Base-by-base conservation (phyloP, 2,113 vertebrate species). In the Pelecanus crispus region DNA sequence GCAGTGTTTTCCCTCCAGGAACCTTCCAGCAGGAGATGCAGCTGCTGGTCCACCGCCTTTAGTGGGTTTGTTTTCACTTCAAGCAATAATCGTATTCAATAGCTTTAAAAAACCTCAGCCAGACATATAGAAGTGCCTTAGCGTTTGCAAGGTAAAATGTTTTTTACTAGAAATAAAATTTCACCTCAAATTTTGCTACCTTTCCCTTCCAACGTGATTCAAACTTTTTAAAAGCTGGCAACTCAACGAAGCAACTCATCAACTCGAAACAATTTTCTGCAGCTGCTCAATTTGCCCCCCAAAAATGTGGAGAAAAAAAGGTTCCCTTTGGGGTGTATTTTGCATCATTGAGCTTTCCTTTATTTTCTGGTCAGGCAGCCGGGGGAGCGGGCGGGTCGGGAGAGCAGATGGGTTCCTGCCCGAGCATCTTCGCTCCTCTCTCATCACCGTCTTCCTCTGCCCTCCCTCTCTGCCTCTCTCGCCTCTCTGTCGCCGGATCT, bases 171-270 rank as follows among this genome's bases (percentile, higher is more conserved):
- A 21, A 75, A 36, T 42, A 19, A 11, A 24, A 71, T 80, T 38
- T n/a, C 22, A 1, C 6, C 58, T 45, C 61, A 6, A 2, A 4
- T 44, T 38, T 72, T 68, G 58, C 44, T 56, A 8, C 55, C 21
- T 58, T 36, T 40, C 50, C 55, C 67, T 82, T 73, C 5, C 0
- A 0, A 6, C 6, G 0, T 0, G 12, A 4, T n/a, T 68, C 55
- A 29, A 21, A 25, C 36, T 5, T 38, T 28, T n/a, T 2, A 31
- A 49, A 62, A 86, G 26, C 24, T 1, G 2, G 3, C 18, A 34
- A 4, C 62, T 62, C 75, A 6, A 1, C 2, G 34, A 12, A 42
- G 42, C 32, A 7, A 2, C 68, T 80, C 29, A 0, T 16, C 3
- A 0, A 7, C 40, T 61, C 2, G 0, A 3, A 47, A 13, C 19